Percentiles rank a stretch among this genome's conserved stretches.
phyloP scores from a whole-genome alignment of 2,797 vertebrate species.

The Etheostoma nigrum region DNA sequence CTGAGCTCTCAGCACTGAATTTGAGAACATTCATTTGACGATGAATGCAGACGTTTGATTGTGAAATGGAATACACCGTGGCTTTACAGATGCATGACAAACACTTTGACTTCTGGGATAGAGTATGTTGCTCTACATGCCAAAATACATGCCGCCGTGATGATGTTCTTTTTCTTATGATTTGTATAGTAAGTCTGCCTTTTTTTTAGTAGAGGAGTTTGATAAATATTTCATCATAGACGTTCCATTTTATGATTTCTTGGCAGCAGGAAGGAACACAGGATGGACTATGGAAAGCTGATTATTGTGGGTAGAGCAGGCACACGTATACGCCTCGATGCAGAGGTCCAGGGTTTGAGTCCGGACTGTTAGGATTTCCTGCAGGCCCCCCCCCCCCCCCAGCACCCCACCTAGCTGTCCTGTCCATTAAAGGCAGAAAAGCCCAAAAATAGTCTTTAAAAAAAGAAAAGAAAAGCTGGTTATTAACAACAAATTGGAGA shows the following conservation, averaged over 20 bases:
- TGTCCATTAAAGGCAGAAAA: no score
- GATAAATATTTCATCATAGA: conserved; percentile 13
- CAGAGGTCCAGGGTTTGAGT: no score
- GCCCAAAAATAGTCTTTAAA: no score
- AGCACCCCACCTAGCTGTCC: no score
- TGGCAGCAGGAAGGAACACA: conserved; percentile 4
- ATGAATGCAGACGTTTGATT: conserved; percentile 1
- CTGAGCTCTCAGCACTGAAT: not conserved
- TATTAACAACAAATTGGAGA: not conserved
- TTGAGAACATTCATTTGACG: conserved; percentile 27
- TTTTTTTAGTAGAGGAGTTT: not conserved
- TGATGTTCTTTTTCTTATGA: not conserved
- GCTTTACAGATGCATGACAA: conserved; percentile 11
- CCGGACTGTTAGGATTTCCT: no score
- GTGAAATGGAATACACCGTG: not conserved
- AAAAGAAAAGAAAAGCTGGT: not conserved
- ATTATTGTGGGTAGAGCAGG: no score
- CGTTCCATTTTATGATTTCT: conserved; percentile 36
- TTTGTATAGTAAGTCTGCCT: not conserved
- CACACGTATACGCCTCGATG: no score
- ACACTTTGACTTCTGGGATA: not conserved
- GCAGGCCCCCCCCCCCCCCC: no score
- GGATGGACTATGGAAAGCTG: conserved; percentile 4
- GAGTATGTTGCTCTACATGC: not conserved
- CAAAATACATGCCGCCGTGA: not conserved